Evolutionary conservation across 1,140 invertebrate species (phyloP), one percentile per base, ranked within the genome.

Genomic region (Temnothorax longispinosus): DNA sequence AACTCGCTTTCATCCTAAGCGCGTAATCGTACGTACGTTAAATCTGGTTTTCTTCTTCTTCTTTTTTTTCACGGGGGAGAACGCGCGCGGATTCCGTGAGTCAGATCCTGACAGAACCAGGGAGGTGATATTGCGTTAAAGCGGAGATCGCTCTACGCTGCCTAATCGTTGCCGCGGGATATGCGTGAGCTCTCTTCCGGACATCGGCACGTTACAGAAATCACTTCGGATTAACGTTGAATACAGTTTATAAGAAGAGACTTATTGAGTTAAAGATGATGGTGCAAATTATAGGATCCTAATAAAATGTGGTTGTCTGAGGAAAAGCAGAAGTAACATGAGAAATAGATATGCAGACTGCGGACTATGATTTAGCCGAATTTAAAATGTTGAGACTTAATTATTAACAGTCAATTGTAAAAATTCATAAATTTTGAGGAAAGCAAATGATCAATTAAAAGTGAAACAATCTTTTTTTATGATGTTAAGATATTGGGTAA

Each of bases 1-100:
- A 91, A 92, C 84, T 87, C 87, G 32, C 87, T 85, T 80, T 89
- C 87, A 90, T 92, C 82, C 60, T 88, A 62, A 10, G 50, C 65
- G 65, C 56, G 2, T 88, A 91, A 89, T 90, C 88, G 78, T 67
- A 64, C 32, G 58, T 27, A 35, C 81, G 71, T 62, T 62, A 62
- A 76, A 76, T 76, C 38, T 77, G 32, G 5, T 38, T 84, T 74
- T 27, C 2, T 21, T 44, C 18, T 41, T 5, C 41, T 13, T 27
- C 1, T 27, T 13, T 27, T 69, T 69, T 69, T 50, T 69, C 3
- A 41, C 67, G 10, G 21, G 54, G 15, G 2, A 60, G n/a, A 60
- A 44, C 15, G 18, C 58, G 41, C 10, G 41, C 18, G 47, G n/a
- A 52, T n/a, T 44, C n/a, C 5, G 27, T 18, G 64, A 8, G 15